Percentiles rank a stretch among this genome's conserved stretches.
Evolutionary conservation across 2,888 invertebrate species (phyloP).

Genomic region (Clivina fossor): DNA sequence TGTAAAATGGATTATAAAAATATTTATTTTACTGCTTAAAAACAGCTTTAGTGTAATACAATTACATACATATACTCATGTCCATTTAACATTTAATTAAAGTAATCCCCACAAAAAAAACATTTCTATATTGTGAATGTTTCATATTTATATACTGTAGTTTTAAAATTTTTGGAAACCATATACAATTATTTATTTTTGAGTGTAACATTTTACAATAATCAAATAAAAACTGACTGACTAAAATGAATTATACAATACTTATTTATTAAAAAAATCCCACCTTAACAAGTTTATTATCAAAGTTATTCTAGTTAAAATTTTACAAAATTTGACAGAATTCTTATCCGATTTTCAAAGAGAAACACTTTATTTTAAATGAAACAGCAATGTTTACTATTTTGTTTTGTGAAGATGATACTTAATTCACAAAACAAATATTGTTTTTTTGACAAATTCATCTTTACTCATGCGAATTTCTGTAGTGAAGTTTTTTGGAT

Average conservation of each 20-base stretch:
- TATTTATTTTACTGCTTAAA: conserved; percentile 16
- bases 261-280: neutral
- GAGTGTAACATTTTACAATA: conserved; percentile 35
- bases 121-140: conserved; percentile 26
- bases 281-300: neutral
- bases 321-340: neutral
- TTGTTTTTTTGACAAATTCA: too few relatives aligned
- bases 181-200: conserved; percentile 35
- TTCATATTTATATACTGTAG: conserved; percentile 32
- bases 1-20: too few relatives aligned
- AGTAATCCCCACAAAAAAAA: conserved; percentile 15
- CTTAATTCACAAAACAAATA: too few relatives aligned
- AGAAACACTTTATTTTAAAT: conserved; percentile 1
- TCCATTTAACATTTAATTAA: too few relatives aligned
- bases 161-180: conserved; percentile 31
- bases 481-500: too few relatives aligned
- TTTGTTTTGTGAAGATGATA: too few relatives aligned
- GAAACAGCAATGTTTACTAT: too few relatives aligned
- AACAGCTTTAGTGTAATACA: conserved; percentile 26
- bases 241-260: neutral
- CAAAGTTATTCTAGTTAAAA: neutral
- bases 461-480: too few relatives aligned
- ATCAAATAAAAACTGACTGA: conserved; percentile 28
- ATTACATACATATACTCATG: conserved; percentile 22
- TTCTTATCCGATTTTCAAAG: neutral